Evolutionary conservation across 2,888 invertebrate genomes (phyloP).

Genomic region (Catocala sponsa): DNA sequence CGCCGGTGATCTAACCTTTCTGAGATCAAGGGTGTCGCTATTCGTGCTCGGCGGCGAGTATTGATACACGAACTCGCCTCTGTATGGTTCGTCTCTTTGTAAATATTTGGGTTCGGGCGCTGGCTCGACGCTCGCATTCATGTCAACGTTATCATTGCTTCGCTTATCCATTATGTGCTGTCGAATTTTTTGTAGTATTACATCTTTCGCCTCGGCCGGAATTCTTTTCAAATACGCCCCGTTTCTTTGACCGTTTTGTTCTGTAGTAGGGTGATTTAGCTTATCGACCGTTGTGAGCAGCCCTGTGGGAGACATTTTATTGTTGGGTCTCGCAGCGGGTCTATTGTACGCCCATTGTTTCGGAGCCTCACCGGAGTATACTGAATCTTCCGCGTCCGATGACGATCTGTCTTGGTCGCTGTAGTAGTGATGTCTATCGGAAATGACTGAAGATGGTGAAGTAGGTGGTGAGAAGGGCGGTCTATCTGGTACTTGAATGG

Average conservation of each 20-base stretch:
- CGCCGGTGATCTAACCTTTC: constrained; percentile 80
- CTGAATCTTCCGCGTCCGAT: constrained; percentile 80
- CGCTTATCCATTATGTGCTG: constrained; percentile 86
- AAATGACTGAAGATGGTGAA: constrained; percentile 80
- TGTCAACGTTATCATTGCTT: constrained; percentile 71
- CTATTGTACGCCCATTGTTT: constrained; percentile 72
- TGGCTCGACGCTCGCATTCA: constrained; percentile 59
- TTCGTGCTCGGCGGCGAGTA: constrained; percentile 63
- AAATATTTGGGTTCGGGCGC: constrained; percentile 71
- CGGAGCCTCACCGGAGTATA: constrained; percentile 72
- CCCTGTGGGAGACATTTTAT: constrained; percentile 72
- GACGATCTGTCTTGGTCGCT: constrained; percentile 82
- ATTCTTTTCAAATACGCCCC: constrained; percentile 78
- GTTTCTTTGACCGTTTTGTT: constrained; percentile 62
- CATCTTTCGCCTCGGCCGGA: constrained; percentile 82
- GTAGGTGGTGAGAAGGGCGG: constrained; percentile 84
- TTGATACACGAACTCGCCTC: constrained; percentile 67
- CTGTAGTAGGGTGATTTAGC: constrained; percentile 54
- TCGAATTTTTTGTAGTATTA: constrained; percentile 84
- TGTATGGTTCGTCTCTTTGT: constrained; percentile 72
- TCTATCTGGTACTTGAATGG: constrained; percentile 84
- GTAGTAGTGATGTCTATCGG: constrained; percentile 80
- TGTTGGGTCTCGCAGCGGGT: constrained; percentile 51
- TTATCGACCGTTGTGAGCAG: constrained; percentile 86
- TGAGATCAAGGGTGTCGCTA: constrained; percentile 78